Evolutionary conservation across 2,888 invertebrate genomes (phyloP).

Genomic region (Octonoba sinensis): DNA sequence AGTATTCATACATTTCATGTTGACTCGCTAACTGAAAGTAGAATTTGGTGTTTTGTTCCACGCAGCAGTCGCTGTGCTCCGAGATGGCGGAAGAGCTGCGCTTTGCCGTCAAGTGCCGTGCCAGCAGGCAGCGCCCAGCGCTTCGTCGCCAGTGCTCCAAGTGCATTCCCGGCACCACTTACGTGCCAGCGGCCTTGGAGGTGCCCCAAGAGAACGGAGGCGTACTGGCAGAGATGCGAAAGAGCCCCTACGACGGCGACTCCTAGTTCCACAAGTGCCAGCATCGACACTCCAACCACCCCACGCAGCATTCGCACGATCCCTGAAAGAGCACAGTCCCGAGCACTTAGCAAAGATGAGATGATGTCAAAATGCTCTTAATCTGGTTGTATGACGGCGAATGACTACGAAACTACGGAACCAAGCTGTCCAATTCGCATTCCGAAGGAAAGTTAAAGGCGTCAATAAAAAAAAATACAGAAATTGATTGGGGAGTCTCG

Average conservation of each 20-base stretch:
- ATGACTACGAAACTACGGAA: too few relatives aligned
- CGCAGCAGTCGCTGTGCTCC: slow-evolving; percentile 86
- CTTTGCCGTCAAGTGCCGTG: slow-evolving; percentile 87
- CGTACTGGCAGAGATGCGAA: slow-evolving; percentile 79
- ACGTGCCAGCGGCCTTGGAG: slow-evolving; percentile 66
- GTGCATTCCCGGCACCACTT: slow-evolving; percentile 72
- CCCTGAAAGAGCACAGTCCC: too few relatives aligned
- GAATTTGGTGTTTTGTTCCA: slow-evolving; percentile 64
- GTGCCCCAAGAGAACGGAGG: slow-evolving; percentile 74
- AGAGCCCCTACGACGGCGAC: slow-evolving; percentile 71
- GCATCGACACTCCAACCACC: slow-evolving; percentile 38
- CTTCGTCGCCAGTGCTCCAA: slow-evolving; percentile 82
- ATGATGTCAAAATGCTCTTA: too few relatives aligned
- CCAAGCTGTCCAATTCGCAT: too few relatives aligned
- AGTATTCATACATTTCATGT: too few relatives aligned
- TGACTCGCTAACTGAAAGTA: slow-evolving; percentile 47
- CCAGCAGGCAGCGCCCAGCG: slow-evolving; percentile 83
- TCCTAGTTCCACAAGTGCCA: slow-evolving; percentile 63
- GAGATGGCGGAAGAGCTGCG: slow-evolving; percentile 94
- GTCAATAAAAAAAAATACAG: too few relatives aligned
- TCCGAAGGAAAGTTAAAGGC: too few relatives aligned
- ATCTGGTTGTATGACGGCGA: too few relatives aligned
- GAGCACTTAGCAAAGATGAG: too few relatives aligned
- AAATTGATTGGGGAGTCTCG: too few relatives aligned
- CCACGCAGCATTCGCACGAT: slow-evolving; percentile 30